phyloP scores from a whole-genome alignment of 2,113 vertebrate species.

The Centropus bengalensis region DNA sequence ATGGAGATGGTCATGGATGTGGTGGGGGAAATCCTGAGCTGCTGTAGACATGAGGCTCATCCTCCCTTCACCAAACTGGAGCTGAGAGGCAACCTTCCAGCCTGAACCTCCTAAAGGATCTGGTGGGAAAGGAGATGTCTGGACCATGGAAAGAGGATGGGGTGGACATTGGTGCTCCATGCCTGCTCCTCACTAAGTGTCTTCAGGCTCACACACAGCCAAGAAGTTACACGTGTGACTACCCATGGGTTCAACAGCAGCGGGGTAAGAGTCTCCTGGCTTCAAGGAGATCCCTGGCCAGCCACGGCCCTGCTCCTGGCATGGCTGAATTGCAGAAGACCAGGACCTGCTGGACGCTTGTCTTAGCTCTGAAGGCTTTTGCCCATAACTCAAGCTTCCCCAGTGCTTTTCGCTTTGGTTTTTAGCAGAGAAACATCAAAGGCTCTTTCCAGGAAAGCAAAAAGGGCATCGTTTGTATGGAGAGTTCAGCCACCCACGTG shows the following conservation, averaged over 20 bases:
- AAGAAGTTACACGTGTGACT: fast-evolving
- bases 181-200: not conserved
- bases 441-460: not conserved
- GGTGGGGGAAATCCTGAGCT: not conserved
- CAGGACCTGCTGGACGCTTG: not conserved
- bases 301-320: not conserved
- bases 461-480: not conserved
- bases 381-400: not conserved
- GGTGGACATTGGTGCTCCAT: not conserved
- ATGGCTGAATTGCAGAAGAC: not conserved
- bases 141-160: not conserved
- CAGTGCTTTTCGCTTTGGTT: not conserved
- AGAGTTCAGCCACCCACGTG: not conserved
- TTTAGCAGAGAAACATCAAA: not conserved
- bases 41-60: not conserved
- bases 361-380: not conserved
- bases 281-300: not conserved
- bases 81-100: not conserved
- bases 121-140: not conserved
- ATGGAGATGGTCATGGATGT: not conserved
- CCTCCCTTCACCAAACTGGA: not conserved
- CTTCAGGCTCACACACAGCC: not conserved
- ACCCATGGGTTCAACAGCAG: not conserved
- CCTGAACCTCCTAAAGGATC: not conserved
- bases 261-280: not conserved